Percentiles rank a stretch among this genome's conserved stretches.
Conservation (phyloP, 2,113 vertebrate species). For the Numenius arquata region DNA sequence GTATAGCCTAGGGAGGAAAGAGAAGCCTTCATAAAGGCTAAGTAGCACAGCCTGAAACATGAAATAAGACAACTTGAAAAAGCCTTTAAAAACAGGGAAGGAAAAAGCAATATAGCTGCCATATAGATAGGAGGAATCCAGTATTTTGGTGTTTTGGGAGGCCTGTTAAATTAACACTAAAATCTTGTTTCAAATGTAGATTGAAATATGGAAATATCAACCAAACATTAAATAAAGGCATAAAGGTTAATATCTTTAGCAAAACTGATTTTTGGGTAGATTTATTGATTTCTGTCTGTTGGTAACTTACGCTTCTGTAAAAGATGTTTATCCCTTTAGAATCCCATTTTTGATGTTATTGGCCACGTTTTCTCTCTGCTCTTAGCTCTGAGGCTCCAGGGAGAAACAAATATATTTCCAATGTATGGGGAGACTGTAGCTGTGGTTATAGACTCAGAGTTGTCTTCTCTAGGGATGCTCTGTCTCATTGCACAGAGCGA, state of each 20-base stretch:
- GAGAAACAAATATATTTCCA: background rate
- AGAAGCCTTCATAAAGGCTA: constrained; percentile 32
- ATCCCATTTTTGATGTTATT: background rate
- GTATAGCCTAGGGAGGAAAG: constrained; percentile 46
- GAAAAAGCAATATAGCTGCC: background rate
- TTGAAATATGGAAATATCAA: background rate
- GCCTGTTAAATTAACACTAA: background rate
- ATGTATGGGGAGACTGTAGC: background rate
- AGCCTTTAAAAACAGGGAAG: background rate
- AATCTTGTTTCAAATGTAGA: background rate
- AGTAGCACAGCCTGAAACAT: constrained; percentile 10
- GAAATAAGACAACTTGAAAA: background rate
- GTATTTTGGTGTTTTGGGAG: background rate
- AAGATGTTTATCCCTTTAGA: background rate
- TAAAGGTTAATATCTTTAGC: background rate
- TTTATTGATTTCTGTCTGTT: background rate
- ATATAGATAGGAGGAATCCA: background rate
- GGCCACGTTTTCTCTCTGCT: background rate
- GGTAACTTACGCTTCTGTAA: background rate
- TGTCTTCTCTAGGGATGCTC: background rate
- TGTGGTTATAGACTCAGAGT: background rate
- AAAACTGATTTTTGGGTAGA: background rate
- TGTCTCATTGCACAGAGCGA: background rate
- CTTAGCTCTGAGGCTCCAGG: background rate
- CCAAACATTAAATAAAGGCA: background rate